These are phyloP conservation scores for Leptoteleia sp. DNA, from an alignment of 1,140 invertebrate genomes.

Conservation along the genomic window DNA sequence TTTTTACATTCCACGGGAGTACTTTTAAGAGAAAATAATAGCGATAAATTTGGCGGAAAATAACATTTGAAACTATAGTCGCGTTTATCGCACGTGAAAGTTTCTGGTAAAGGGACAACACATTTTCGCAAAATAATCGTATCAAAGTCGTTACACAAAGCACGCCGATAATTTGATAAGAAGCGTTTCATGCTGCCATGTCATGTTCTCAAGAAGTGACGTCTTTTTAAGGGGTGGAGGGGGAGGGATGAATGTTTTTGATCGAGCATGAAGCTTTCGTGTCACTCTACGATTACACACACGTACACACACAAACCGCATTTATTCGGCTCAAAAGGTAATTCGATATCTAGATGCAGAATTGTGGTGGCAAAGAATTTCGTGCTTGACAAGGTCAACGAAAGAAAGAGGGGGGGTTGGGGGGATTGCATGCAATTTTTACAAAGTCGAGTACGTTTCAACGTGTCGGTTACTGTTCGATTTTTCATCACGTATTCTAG, in stretches of 20 bases:
- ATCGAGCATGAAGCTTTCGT: neutral
- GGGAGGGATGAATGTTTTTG: constrained; percentile 10
- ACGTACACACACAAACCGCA: constrained; percentile 3
- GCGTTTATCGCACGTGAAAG: constrained; percentile 5
- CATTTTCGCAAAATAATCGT: constrained; percentile 13
- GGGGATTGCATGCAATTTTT: constrained; percentile 43
- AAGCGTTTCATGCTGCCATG: constrained; percentile 43
- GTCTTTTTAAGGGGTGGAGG: neutral
- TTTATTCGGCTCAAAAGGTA: constrained; percentile 16
- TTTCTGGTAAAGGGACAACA: constrained; percentile 2
- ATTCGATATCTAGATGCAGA: constrained; percentile 45
- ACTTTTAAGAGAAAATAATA: neutral
- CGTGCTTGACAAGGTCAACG: constrained; percentile 54
- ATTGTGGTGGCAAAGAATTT: constrained; percentile 29
- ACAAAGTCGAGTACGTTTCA: constrained; percentile 14
- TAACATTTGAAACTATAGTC: constrained; percentile 12
- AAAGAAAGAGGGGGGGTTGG: too few relatives aligned
- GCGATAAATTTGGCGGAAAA: constrained; percentile 3
- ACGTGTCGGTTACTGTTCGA: constrained; percentile 5
- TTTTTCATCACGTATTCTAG: neutral
- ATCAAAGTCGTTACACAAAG: constrained; percentile 21
- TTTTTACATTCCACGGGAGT: neutral
- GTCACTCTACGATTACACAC: too few relatives aligned
- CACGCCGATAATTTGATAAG: constrained; percentile 22
- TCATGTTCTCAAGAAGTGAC: constrained; percentile 25